Evolutionary conservation across 2,113 vertebrate genomes (phyloP), one percentile per base, ranked within the genome.

Genomic region (Sylvietta virens): DNA sequence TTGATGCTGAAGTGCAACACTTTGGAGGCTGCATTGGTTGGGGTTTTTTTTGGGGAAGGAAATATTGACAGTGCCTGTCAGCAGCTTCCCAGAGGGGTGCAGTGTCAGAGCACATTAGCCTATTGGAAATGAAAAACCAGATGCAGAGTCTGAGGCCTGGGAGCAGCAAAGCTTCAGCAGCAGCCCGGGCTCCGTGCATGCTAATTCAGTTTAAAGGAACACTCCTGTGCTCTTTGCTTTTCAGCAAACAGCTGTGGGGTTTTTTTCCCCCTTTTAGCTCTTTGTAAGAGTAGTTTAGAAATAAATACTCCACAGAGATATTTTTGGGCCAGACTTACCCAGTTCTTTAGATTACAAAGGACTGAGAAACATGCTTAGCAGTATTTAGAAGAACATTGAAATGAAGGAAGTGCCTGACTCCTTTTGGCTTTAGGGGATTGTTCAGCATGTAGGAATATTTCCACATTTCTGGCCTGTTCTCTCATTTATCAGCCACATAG

Each of bases 31-130:
- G 78, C n/a, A 24, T 21, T 39, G 86, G 50, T 13, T 61, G 23
- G 45, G 8, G 8, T 1, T 1, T 28, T 22, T 22, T 30, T 45
- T 17, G 64, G 9, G 80, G 87, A 70, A 90, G 71, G 64, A 90
- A 96, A 90, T 96, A 93, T 60, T 92, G 94, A 86, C 95, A 88
- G 30, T 1, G 47, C 92, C 90, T 77, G 71, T 93, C 26, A 40
- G 92, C 85, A 86, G 2, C 90, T 80, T 92, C 96, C 95, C 96
- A 67, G 66, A 82, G 93, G 93, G 91, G 74, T 65, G 86, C 89
- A 67, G 90, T 95, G 93, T 96, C 96, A 94, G 31, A 88, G 87
- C 92, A 79, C 88, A 88, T 96, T 40, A 96, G 91, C 62, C 64
- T 33, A 39, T 9, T 82, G 91, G 67, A 89, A 85, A 90, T 73